Base-by-base conservation (phyloP, 2,113 vertebrate species). In the Noturus placidus region DNA sequence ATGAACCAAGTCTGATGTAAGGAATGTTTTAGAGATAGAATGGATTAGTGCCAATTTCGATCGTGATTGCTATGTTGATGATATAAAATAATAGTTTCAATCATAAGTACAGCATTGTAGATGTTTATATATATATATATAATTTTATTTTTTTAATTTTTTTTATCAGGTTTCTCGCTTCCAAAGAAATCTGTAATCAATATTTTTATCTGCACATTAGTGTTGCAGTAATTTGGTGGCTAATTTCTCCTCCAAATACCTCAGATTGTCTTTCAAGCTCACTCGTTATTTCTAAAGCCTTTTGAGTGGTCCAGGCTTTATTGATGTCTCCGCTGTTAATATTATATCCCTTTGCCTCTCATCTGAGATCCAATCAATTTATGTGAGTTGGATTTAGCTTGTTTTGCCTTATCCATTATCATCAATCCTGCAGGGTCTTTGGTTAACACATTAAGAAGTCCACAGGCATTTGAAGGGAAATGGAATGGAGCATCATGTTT, bases 21-120 rank as follows among this genome's bases (percentile, higher is more conserved):
- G 94, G 95, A 96, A 96, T 94, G 94, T 95, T 96, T 96, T 94
- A 94, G 95, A 97, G 96, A 96, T 94, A 96, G 92, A 90, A 92
- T 91, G 94, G 94, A 92, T 86, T 88, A 92, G 92, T 90, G 88
- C 86, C 92, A 70, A 91, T 87, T 87, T 57, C 33, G 30, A 70
- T 87, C 86, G 76, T 89, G 87, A 84, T 88, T 91, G 76, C 35
- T 76, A 74, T 54, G 87, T 88, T 87, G 87, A 79, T 92, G 88
- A 61, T 86, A 54, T 87, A 91, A 91, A 87, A 89, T 87, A 46
- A 86, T 65, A 87, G 90, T 90, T 88, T 81, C 14, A 90, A 80
- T 80, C 72, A 81, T 79, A 77, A 69, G 70, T 72, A 81, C 38
- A 5, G 5, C 67, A 61, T 83, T 85, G 30, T 33, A 69, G 50